Evolutionary conservation across 2,797 vertebrate species (phyloP), one percentile per base, ranked within the genome.

Genomic region (Syngnathus rostellatus): DNA sequence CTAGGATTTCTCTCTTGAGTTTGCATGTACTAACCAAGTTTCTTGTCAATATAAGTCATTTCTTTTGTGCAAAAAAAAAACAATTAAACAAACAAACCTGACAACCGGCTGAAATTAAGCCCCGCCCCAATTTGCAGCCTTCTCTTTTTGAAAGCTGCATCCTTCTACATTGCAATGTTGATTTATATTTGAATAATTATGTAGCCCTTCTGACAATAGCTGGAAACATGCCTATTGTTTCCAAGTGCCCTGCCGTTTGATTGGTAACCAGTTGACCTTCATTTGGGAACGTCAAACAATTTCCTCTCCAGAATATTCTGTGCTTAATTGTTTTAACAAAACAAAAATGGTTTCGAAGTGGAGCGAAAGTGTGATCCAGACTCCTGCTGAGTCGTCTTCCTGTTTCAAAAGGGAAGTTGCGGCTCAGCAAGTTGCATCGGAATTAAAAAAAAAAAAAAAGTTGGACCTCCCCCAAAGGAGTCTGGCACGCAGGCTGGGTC

Each of bases 361-460:
- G 17, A 62, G 21, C 37, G 60, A 62, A 62, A 62, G 41, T 62
- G 21, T 25, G 21, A 62, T 31, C 40, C 6, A 62, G 39, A 62
- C 60, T 1, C 11, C 21, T 16, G 21, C 12, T 45, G 40, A 62
- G 41, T 45, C 12, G 41, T 8, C 41, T 62, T 62, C 60, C 60
- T 62, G 21, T 62, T 62, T 62, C 40, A 25, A 43, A 62, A 16
- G 37, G 41, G 60, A 62, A 62, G 60, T 62, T 45, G 39, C 38
- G n/a, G 37, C 37, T 9, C 16, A 8, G 8, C 17, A 16, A 23
- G 19, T 23, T 21, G 19, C 59, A 40, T 40, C 6, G 12, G 60
- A 55, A 14, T 10, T 4, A 25, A 12, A 11, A 23, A 41, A 60
- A 11, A 40, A 60, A 17, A 19, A 38, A 10, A 59, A 60, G 58